Conservation (phyloP, 2,113 vertebrate genomes). For the Rafetus swinhoei region DNA sequence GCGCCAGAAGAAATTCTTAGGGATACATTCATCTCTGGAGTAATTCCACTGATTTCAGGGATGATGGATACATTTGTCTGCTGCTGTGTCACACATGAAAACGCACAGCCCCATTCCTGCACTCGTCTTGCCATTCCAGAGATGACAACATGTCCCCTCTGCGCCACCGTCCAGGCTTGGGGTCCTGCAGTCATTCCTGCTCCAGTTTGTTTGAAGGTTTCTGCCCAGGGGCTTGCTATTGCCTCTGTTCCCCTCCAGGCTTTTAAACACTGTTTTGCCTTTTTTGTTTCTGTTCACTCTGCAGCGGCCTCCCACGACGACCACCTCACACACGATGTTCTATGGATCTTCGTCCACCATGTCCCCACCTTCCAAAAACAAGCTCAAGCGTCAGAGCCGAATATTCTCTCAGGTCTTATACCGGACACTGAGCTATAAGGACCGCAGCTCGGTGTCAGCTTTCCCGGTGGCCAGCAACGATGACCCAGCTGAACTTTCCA, state of each 20-base stretch:
- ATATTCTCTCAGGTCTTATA: slow-evolving; percentile 91
- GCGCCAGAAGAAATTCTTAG: neutral
- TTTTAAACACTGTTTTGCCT: neutral
- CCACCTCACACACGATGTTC: slow-evolving; percentile 83
- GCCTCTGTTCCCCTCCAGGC: neutral
- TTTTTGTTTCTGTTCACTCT: neutral
- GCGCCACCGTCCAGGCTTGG: neutral
- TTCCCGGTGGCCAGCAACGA: slow-evolving; percentile 73
- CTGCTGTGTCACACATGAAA: neutral
- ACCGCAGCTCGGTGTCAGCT: slow-evolving; percentile 79
- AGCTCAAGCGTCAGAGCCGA: slow-evolving; percentile 92
- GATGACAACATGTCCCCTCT: accelerated
- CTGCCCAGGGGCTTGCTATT: neutral
- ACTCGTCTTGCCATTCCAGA: neutral
- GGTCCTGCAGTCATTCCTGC: neutral
- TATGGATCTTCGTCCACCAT: slow-evolving; percentile 90
- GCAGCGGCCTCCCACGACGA: slow-evolving; percentile 21
- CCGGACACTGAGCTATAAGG: slow-evolving; percentile 92
- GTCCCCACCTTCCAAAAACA: slow-evolving; percentile 92
- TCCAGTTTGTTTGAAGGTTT: neutral
- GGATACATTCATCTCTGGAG: neutral
- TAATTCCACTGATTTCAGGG: neutral
- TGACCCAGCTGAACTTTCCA: slow-evolving; percentile 93
- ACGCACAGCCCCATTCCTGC: accelerated
- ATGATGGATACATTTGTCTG: neutral